Evolutionary conservation across 2,888 invertebrate genomes (phyloP), one percentile per base, ranked within the genome.

Genomic region (Brachypalpus laphriformis): DNA sequence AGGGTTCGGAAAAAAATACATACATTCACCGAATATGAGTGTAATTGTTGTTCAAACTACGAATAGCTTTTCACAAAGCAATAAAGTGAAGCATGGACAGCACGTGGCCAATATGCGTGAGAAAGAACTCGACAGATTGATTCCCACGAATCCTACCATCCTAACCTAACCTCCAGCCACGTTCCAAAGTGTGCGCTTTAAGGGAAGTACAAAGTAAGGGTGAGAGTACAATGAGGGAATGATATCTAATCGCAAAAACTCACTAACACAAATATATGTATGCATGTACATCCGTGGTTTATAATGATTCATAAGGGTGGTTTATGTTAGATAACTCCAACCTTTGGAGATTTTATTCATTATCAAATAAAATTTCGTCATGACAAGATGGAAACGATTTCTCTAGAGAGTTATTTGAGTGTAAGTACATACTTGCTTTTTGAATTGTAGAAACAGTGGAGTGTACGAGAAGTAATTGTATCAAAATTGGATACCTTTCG

Each of bases 61-160:
- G 16, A 70, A 71, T 57, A 65, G 78, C 59, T 78, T 74, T 80
- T 54, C 45, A 71, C 45, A 75, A 75, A 80, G 61, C 59, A 85
- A 76, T 81, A 76, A 85, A 65, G 47, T 45, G 88, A 87, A 90
- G 89, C 89, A 87, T 89, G 90, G 87, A 87, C 88, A 88, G 90
- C 91, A 92, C 91, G 91, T 91, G 91, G 87, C 88, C 88, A 90
- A 88, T 89, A 88, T 90, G 90, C 91, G 91, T 92, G 91, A 91
- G 91, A 91, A 92, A 89, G 89, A 88, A 81, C 87, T 88, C 89
- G 89, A 87, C 89, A 90, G 89, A 91, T 90, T 89, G 89, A 90
- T 91, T 91, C 91, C 89, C 89, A 89, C 90, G 89, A 88, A 74
- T 59, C 28, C 42, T 65, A 56, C 63, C 18, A 85, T 59, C 45